Evolutionary conservation across 2,888 invertebrate species (phyloP), one percentile per base, ranked within the genome.

Genomic region (Meta bourneti): DNA sequence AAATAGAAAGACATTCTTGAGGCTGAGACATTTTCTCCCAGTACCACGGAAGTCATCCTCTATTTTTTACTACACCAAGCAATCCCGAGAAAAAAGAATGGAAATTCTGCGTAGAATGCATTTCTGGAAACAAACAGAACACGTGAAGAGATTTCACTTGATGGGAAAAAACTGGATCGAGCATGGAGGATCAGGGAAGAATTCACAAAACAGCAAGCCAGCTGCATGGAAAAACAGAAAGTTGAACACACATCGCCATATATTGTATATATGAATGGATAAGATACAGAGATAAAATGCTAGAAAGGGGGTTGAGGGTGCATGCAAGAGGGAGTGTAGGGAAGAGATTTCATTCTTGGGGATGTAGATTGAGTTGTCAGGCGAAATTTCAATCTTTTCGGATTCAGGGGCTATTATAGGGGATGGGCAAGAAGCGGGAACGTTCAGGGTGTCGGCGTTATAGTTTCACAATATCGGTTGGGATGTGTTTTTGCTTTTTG

Each of bases 311-410:
- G 34, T 34, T 34, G 34, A 34, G 34, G 34, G 34, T 2, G 34
- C 34, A 4, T 34, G 4, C 34, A 34, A 4, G 34, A 77, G n/a
- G 79, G 54, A 54, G 20, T 34, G 34, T 34, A 34, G 4, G 34
- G 34, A 19, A 34, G 72, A 74, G 74, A 34, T 70, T 71, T 48
- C 70, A 79, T 79, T 54, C 20, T 79, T 16, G n/a, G 54, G 74
- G 72, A 88, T 88, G 88, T 80, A 88, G 88, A 88, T 88, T 80
- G 88, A 88, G 88, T 88, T 88, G 81, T 88, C 88, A 88, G 81
- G 11, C 52, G 49, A 80, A 81, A 81, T 88, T 88, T 88, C 88
- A 86, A 86, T 86, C 86, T 78, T 34, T 78, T 51, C 78, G 78
- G 78, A 70, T 78, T 86, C 86, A 8, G 86, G 52, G 16, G 13